Evolutionary conservation across 64 coral and sea anemone species (phyloP).

Genomic region (Trachythela sp.): DNA sequence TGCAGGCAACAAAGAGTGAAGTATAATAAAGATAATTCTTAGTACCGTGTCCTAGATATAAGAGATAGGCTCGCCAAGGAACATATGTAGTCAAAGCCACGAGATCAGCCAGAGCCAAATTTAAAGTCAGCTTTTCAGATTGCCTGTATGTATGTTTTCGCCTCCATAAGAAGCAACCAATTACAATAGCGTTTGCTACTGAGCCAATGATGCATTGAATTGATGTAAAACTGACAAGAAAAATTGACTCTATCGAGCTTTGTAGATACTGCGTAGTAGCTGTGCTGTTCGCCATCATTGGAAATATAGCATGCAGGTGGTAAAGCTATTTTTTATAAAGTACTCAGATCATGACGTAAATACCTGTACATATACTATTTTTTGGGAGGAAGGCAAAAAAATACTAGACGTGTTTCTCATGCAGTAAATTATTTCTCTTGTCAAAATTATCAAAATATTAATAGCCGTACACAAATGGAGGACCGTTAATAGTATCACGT

Average conservation of each 20-base stretch:
- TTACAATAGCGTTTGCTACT: not conserved
- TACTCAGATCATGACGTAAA: not conserved
- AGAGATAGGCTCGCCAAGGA: slow-evolving; percentile 6
- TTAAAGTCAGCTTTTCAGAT: not conserved
- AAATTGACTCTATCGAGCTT: not conserved
- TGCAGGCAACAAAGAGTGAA: not conserved
- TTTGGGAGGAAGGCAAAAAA: no score
- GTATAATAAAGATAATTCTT: not conserved
- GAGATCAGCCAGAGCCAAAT: not conserved
- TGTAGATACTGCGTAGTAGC: not conserved
- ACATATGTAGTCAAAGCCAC: not conserved
- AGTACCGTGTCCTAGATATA: not conserved
- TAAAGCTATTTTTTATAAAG: not conserved
- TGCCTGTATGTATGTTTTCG: not conserved
- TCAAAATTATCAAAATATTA: no score
- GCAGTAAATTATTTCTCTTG: no score
- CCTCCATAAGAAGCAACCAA: not conserved
- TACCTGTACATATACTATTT: no score
- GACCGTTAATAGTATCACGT: no score
- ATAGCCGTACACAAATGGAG: no score
- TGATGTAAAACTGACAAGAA: not conserved
- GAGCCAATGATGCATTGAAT: not conserved
- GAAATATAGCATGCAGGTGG: not conserved
- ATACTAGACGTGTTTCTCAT: no score
- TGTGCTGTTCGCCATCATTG: not conserved